Conservation (phyloP, 1,140 invertebrate genomes). For the Drosophila gunungcola region DNA sequence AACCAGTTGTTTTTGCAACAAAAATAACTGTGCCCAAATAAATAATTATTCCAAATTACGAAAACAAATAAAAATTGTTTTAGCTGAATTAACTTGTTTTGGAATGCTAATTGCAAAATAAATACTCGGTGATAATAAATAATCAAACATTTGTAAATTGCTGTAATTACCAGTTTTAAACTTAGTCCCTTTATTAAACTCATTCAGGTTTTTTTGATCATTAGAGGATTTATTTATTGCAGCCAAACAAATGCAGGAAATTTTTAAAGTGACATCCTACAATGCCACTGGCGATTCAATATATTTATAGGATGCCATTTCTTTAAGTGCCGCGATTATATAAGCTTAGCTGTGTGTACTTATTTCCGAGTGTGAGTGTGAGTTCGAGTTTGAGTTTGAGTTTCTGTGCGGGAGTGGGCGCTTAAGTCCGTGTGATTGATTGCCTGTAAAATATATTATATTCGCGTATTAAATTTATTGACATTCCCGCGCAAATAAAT, state of each 20-base stretch:
- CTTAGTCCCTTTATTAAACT: no score
- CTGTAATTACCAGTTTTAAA: no score
- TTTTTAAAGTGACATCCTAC: background rate
- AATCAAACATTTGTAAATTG: no score
- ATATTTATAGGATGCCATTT: slow-evolving; percentile 6
- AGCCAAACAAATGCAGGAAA: background rate
- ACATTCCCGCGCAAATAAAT: slow-evolving; percentile 56
- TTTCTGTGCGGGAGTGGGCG: slow-evolving; percentile 27
- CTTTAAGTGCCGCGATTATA: slow-evolving; percentile 40
- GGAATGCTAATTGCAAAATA: no score
- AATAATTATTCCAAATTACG: no score
- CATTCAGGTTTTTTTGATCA: no score
- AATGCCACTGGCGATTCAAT: background rate
- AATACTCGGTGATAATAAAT: no score
- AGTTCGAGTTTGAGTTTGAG: slow-evolving; percentile 2
- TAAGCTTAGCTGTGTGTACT: slow-evolving; percentile 31
- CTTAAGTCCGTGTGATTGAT: slow-evolving; percentile 56
- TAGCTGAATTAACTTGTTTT: no score
- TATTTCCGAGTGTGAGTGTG: slow-evolving; percentile 5
- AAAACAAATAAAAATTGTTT: no score
- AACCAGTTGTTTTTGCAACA: no score
- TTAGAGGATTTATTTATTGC: background rate
- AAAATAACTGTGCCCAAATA: no score
- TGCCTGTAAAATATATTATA: slow-evolving; percentile 57
- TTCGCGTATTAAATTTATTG: slow-evolving; percentile 52